These are phyloP conservation scores for Perizoma affinitatum DNA, from an alignment of 2,888 invertebrate species.

Conservation along the genomic window DNA sequence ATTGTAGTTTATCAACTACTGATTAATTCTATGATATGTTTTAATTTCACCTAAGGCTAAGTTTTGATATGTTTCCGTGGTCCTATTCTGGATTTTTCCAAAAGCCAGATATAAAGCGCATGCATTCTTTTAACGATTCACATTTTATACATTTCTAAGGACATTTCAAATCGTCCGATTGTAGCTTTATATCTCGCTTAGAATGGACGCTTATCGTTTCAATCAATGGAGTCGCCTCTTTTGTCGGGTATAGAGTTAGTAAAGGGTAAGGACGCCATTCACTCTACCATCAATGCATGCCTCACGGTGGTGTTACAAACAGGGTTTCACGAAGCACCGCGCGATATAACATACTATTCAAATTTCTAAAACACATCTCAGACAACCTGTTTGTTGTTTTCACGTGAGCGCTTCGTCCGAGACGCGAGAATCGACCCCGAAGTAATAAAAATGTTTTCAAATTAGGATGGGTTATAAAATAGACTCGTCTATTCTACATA, in stretches of 20 bases:
- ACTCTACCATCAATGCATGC: conserved; percentile 53
- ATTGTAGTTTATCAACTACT: conserved; percentile 76
- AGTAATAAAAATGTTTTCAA: conserved; percentile 43
- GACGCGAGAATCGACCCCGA: conserved; percentile 72
- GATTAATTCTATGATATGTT: conserved; percentile 72
- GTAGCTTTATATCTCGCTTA: conserved; percentile 81
- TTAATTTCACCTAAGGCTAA: conserved; percentile 62
- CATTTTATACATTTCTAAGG: conserved; percentile 66
- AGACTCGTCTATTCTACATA: conserved; percentile 50
- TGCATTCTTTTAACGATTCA: conserved; percentile 78
- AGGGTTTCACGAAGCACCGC: conserved; percentile 55
- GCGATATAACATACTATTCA: conserved; percentile 36
- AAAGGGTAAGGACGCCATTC: conserved; percentile 63
- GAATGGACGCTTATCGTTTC: conserved; percentile 68
- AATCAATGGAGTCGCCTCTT: conserved; percentile 77
- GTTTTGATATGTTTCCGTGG: conserved; percentile 78
- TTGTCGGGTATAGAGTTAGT: conserved; percentile 44
- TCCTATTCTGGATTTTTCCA: conserved; percentile 80
- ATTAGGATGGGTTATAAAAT: conserved; percentile 66
- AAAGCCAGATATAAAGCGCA: conserved; percentile 83
- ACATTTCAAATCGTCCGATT: conserved; percentile 60
- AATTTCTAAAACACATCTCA: conserved; percentile 44
- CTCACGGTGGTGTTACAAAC: conserved; percentile 43
- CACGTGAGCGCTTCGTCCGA: conserved; percentile 48
- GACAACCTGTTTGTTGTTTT: conserved; percentile 44